Evolutionary conservation across 2,113 vertebrate species (phyloP).

Genomic region (Turdus rufiventris): DNA sequence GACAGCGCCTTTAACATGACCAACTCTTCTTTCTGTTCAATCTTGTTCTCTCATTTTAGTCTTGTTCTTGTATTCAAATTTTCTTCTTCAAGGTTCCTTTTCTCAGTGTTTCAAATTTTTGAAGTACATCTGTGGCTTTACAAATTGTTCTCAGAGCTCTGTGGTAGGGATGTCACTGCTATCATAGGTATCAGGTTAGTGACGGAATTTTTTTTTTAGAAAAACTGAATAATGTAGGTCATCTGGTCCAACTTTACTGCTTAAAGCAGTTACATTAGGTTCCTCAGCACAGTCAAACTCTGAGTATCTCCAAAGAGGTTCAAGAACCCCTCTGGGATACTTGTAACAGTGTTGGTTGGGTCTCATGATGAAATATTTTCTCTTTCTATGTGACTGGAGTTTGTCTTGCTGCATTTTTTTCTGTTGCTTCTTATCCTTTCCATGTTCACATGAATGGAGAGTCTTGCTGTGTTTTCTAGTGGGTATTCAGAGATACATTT

Average conservation of each 20-base stretch:
- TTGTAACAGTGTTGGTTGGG: background rate
- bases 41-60: background rate
- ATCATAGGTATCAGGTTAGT: background rate
- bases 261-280: background rate
- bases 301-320: background rate
- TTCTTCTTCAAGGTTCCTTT: background rate
- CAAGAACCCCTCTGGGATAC: background rate
- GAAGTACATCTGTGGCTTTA: background rate
- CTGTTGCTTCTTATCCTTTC: background rate
- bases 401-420: background rate
- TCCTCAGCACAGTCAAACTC: background rate
- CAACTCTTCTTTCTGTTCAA: slow-evolving; percentile 2
- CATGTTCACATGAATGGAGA: background rate
- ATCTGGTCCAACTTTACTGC: background rate
- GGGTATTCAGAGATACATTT: background rate
- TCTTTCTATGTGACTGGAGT: background rate
- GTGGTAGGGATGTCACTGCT: background rate
- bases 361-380: background rate
- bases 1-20: background rate
- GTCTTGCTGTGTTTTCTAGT: background rate
- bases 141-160: background rate
- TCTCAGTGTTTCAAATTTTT: background rate
- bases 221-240: background rate
- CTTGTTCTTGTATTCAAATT: background rate
- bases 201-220: background rate